Evolutionary conservation across 2,888 invertebrate species (phyloP), one percentile per base, ranked within the genome.

Genomic region (Diadegma fenestrale): DNA sequence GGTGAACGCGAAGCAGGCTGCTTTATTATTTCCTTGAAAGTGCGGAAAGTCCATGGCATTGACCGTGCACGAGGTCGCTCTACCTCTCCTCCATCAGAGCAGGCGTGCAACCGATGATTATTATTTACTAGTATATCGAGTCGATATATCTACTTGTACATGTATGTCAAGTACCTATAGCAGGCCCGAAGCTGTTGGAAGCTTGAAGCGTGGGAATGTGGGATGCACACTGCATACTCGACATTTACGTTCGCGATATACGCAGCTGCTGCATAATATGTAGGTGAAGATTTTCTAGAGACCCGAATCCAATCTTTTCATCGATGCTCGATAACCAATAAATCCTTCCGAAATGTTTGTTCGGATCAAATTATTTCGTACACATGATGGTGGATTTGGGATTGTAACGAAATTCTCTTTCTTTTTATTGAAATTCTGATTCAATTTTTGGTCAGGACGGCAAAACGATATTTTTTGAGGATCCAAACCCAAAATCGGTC

Each of bases 21-120:
- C n/a, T n/a, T n/a, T n/a, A n/a, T 85, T 85, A 45, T 82, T 85
- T 85, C 85, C 85, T 85, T 82, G 85, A 76, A 82, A 76, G 54
- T 66, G 37, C 37, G 37, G 64, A 48, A 73, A 75, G 84, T 84
- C 73, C 83, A 80, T 87, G 86, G 87, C 87, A 87, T 87, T 85
- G 86, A 81, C 85, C 84, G 86, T 83, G 72, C 26, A 64, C 83
- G 83, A 87, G 86, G 86, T 81, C 75, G 64, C 72, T 82, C 63
- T 76, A 75, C 66, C 81, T 19, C 45, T 69, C 75, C 77, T 33
- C 30, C 69, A 58, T 37, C 37, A 37, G 37, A 4, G n/a, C n/a
- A n/a, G 58, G 71, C 51, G 30, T 30, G 51, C 64, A 72, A 51
- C 79, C 80, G 80, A 84, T 84, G 37, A 79, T 85, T 79, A 82